Percentiles rank a stretch among this genome's conserved stretches.
Conservation (phyloP, 2,888 invertebrate species). For the Dicranocentrus wangi region DNA sequence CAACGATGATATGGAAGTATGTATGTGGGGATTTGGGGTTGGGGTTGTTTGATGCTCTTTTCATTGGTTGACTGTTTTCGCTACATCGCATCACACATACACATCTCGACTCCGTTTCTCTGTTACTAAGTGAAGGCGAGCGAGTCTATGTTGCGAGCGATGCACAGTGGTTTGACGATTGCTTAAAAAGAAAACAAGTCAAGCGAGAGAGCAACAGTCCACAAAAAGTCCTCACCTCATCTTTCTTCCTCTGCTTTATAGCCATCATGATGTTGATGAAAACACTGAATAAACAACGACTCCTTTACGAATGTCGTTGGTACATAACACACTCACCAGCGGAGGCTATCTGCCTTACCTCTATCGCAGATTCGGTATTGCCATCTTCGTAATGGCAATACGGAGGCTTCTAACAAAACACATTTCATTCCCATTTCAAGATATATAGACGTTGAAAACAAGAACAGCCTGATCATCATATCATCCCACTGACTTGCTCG, state of each 20-base stretch:
- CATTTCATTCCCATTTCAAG: slow-evolving; percentile 9
- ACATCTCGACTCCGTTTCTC: slow-evolving; percentile 5
- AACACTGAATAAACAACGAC: not conserved
- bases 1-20: not conserved
- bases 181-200: slow-evolving; percentile 29
- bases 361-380: not conserved
- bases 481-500: slow-evolving; percentile 54
- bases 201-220: slow-evolving; percentile 21
- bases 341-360: too few species aligned
- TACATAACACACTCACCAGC: not conserved
- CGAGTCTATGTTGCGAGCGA: slow-evolving; percentile 40
- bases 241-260: not conserved
- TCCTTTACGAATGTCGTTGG: not conserved
- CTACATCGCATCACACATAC: not conserved
- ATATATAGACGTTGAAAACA: slow-evolving; percentile 6
- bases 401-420: not conserved
- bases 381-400: not conserved
- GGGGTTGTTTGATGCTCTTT: not conserved
- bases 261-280: not conserved
- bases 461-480: slow-evolving; percentile 23
- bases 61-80: not conserved
- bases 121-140: slow-evolving; percentile 61
- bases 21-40: slow-evolving; percentile 33
- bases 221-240: slow-evolving; percentile 19
- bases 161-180: not conserved